Base-by-base conservation (phyloP, 2,888 invertebrate species). In the Apodemia duryi region DNA sequence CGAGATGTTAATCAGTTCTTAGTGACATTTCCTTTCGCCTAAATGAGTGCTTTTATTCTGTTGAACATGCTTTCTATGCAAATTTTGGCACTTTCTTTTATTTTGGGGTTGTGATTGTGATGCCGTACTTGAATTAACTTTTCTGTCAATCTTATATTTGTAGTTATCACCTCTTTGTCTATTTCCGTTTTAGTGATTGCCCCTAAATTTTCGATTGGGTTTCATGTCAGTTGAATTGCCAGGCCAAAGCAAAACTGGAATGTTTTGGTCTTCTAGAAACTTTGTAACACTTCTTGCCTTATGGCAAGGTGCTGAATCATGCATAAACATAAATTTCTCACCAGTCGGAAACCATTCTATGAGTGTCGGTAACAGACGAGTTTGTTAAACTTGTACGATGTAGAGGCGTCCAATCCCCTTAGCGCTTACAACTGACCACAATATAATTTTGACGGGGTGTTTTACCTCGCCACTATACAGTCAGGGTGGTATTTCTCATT, bases 171-270 rank as follows among this genome's bases (percentile, higher is more conserved):
- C 64, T 71, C 68, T 67, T 73, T 73, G 38, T 69, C 66, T 28
- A 68, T 68, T 69, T 69, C 68, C 63, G 66, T 65, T 38, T 74
- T 75, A 54, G 69, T 67, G 5, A 71, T 61, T 49, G 71, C 72
- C 72, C 72, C 73, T 9, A 71, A 21, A 60, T 73, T 74, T 66
- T 74, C 72, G 2, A 13, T 46, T 13, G 5, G 46, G 5, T 46
- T 46, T 46, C 11, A 46, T 46, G 13, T 13, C 11, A 5, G 9
- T 70, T 72, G 62, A 67, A 54, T 73, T 72, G 32, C 71, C 69
- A 29, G 71, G 70, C 72, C 72, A 73, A 32, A 13, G 35, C 28
- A 65, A 52, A 32, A 52, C 4, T 21, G 62, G 65, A 38, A 38
- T 38, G 38, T 38, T 38, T 6, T 38, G 21, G 62, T 65, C 65